Base-by-base conservation (phyloP, 2,888 invertebrate genomes). In the Oscheius sp. region DNA sequence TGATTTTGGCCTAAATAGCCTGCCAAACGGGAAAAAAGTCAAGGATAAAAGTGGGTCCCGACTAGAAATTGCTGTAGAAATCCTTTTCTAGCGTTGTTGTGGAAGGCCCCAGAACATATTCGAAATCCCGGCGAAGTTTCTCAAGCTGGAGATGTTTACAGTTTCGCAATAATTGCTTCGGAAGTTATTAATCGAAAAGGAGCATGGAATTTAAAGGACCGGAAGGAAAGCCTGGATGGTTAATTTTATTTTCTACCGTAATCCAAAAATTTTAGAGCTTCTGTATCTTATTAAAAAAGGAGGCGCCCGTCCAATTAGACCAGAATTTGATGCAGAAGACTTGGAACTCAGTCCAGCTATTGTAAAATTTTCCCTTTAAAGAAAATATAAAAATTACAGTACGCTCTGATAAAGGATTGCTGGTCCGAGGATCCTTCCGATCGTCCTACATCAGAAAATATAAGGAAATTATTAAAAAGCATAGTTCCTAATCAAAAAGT, bases 71-170 rank as follows among this genome's bases (percentile, higher is more conserved):
- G 25, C 6, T 6, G 18, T 27, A 25, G 27, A 21, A 25, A 55
- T 7, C 23, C 27, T 6, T 27, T 3, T 64, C 46, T 43, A 72
- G 74, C 58, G 0, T 43, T 73, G 12, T 68, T 86, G 18, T 86
- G 87, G 87, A 77, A 74, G 52, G 84, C 86, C 1, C 86, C 86
- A 5, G 86, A 86, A 73, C 76, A 83, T 23, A 73, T 85, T 1
- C 74, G 74, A 9, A 76, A 75, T 41, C 77, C 77, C 9, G 69
- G 75, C 52, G 73, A 75, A 18, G 79, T 80, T 9, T 82, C 82
- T 1, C 75, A 77, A 72, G 72, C 83, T 21, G 86, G 84, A 12
- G 86, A 86, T 69, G 76, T 87, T 23, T 86, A 84, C 74, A 83
- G 84, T 16, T 84, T 86, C 72, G 84, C 84, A 13, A 84, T 86